phyloP scores from a whole-genome alignment of 1,140 invertebrate genomes.

The Psilanteris sp. region DNA sequence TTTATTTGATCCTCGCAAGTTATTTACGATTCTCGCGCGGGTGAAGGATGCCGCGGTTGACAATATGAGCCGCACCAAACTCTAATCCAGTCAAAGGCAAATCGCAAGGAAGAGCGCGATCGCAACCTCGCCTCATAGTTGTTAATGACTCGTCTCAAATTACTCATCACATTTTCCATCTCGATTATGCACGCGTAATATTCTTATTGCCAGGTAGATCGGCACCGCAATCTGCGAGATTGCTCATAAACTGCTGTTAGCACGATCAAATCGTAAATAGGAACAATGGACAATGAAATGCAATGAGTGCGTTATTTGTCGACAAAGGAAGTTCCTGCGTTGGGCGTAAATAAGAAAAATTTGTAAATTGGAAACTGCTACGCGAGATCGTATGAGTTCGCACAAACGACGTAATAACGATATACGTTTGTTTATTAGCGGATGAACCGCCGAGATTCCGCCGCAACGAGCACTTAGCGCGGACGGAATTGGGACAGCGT shows the following conservation, averaged over 20 bases:
- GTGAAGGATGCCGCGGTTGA: conserved; percentile 9
- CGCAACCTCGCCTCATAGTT: conserved; percentile 6
- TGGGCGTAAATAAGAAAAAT: conserved; percentile 16
- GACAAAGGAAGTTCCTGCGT: neutral
- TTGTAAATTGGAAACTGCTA: conserved; percentile 5
- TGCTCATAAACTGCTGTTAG: conserved; percentile 43
- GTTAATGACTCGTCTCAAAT: conserved; percentile 58
- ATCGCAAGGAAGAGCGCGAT: conserved; percentile 30
- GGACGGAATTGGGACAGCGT: conserved; percentile 42
- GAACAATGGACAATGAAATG: conserved; percentile 36
- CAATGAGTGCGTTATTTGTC: neutral
- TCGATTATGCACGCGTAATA: conserved; percentile 55
- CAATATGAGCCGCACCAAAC: conserved; percentile 21
- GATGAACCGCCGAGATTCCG: too few relatives aligned
- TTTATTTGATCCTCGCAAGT: too few relatives aligned
- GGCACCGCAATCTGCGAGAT: conserved; percentile 43
- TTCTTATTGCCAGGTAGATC: conserved; percentile 44
- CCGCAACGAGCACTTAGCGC: too few relatives aligned
- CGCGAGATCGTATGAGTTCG: neutral
- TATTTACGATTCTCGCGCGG: too few relatives aligned
- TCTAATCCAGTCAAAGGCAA: conserved; percentile 51
- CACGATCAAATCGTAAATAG: conserved; percentile 40
- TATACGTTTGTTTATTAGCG: conserved; percentile 32
- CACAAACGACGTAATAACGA: too few relatives aligned
- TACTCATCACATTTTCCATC: conserved; percentile 61